phyloP scores from a whole-genome alignment of 92 coral and sea anemone genomes.

The Porites cylindrica region DNA sequence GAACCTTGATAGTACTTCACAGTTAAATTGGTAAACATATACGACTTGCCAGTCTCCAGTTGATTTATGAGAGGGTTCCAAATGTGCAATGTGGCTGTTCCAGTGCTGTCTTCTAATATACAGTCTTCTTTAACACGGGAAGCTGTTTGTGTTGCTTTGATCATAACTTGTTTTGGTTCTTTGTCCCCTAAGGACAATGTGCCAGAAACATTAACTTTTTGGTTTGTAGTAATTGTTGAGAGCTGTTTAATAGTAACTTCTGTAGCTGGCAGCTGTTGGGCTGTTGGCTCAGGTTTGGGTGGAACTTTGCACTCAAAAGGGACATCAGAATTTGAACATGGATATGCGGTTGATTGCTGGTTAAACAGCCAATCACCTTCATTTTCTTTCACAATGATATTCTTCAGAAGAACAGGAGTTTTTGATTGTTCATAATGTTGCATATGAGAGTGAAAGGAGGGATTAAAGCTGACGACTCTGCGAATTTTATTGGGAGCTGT shows the following conservation, averaged over 20 bases:
- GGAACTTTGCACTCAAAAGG: conserved; percentile 35
- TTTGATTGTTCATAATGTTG: conserved; percentile 34
- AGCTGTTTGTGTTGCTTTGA: conserved; percentile 30
- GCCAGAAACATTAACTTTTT: conserved; percentile 47
- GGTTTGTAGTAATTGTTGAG: conserved; percentile 43
- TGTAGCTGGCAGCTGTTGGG: conserved; percentile 32
- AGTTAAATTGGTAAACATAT: background rate
- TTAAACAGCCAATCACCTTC: conserved; percentile 41
- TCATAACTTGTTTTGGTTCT: conserved; percentile 17
- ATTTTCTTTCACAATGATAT: conserved; percentile 34
- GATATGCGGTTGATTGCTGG: conserved; percentile 42
- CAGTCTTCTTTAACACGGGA: conserved; percentile 53
- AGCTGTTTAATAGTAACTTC: conserved; percentile 46
- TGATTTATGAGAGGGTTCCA: conserved; percentile 46
- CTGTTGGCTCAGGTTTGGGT: conserved; percentile 34
- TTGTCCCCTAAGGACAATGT: no score
- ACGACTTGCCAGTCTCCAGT: conserved; percentile 35
- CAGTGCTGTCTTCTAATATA: conserved; percentile 48
- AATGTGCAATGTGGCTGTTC: no score
- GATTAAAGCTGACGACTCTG: conserved; percentile 32
- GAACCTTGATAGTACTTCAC: conserved; percentile 52
- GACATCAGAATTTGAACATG: conserved; percentile 47
- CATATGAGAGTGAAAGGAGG: conserved; percentile 2
- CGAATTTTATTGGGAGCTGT: conserved; percentile 25
- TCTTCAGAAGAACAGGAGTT: conserved; percentile 32